Conservation (phyloP, 2,888 invertebrate genomes). For the Nipponacmea schrenckii region DNA sequence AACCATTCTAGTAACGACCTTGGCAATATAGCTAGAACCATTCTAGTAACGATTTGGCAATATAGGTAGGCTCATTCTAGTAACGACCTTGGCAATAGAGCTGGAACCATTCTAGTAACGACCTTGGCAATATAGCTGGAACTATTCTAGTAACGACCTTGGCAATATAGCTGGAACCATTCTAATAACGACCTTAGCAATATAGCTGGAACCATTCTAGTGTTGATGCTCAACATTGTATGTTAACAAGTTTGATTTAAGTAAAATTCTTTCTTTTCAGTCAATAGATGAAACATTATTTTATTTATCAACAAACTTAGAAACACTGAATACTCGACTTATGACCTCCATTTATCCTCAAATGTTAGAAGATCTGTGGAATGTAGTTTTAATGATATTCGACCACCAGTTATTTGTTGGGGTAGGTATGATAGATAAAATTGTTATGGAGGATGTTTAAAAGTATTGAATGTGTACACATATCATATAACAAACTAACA, state of each 20-base stretch:
- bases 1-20: too few relatives aligned
- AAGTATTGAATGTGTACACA: background rate
- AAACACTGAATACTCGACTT: conserved; percentile 51
- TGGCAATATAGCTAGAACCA: too few relatives aligned
- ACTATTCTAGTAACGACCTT: too few relatives aligned
- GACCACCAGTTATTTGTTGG: conserved; percentile 47
- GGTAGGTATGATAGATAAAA: conserved; percentile 37
- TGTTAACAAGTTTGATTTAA: background rate
- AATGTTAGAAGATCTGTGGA: conserved; percentile 57
- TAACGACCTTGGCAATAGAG: too few relatives aligned
- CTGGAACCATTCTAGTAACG: too few relatives aligned
- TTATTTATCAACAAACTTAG: conserved; percentile 56
- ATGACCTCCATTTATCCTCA: conserved; percentile 53
- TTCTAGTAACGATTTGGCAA: too few relatives aligned
- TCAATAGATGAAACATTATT: conserved; percentile 54
- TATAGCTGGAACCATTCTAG: background rate
- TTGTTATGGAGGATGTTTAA: background rate
- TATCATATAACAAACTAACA: background rate
- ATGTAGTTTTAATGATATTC: conserved; percentile 39
- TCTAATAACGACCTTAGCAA: too few relatives aligned
- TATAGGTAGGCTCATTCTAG: too few relatives aligned
- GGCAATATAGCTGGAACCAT: too few relatives aligned
- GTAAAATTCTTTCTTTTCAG: conserved; percentile 33
- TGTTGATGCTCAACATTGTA: background rate
- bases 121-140: too few relatives aligned